A percentile compares a stretch with the other conserved stretches of the same genome.
These are phyloP conservation scores for Ichneumoninae sp. DNA, from an alignment of 2,888 invertebrate genomes.

Conservation along the genomic window DNA sequence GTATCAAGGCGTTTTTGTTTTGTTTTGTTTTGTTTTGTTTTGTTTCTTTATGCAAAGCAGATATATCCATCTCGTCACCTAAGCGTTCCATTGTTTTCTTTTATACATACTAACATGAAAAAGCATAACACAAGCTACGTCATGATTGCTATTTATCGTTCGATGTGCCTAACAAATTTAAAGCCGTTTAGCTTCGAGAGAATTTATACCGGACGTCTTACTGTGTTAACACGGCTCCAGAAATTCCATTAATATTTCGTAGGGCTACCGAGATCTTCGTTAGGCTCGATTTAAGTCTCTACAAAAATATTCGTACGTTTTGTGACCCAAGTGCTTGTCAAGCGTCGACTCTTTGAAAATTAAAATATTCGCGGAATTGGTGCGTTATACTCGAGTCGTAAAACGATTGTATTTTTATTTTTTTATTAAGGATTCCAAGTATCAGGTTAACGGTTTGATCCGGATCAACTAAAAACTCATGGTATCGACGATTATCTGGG, in stretches of 20 bases:
- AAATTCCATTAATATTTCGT: conserved; percentile 20
- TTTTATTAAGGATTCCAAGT: conserved; percentile 30
- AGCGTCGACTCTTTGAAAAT: conserved; percentile 12
- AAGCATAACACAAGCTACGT: conserved; percentile 81
- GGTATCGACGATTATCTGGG: conserved; percentile 26
- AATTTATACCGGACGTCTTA: conserved; percentile 40
- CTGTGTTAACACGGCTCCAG: conserved; percentile 37
- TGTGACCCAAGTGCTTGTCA: conserved; percentile 18
- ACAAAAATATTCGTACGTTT: conserved; percentile 80
- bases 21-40: conserved; percentile 45
- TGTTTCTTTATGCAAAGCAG: conserved; percentile 41
- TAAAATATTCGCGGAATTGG: conserved; percentile 18
- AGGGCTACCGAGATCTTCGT: conserved; percentile 33
- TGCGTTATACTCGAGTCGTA: conserved; percentile 13
- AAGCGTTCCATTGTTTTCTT: conserved; percentile 64
- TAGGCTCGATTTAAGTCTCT: conserved; percentile 76
- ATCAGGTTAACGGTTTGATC: conserved; percentile 13
- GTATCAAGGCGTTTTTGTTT: conserved; percentile 51
- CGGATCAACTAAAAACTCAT: conserved; percentile 30
- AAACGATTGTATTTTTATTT: conserved; percentile 32
- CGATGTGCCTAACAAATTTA: conserved; percentile 40
- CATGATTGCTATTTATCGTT: conserved; percentile 73
- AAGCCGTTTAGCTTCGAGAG: conserved; percentile 28
- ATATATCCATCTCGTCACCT: conserved; percentile 63
- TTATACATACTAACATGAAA: conserved; percentile 82